phyloP scores from a whole-genome alignment of 2,113 vertebrate species.

The Chamaetylas fuelleborni region DNA sequence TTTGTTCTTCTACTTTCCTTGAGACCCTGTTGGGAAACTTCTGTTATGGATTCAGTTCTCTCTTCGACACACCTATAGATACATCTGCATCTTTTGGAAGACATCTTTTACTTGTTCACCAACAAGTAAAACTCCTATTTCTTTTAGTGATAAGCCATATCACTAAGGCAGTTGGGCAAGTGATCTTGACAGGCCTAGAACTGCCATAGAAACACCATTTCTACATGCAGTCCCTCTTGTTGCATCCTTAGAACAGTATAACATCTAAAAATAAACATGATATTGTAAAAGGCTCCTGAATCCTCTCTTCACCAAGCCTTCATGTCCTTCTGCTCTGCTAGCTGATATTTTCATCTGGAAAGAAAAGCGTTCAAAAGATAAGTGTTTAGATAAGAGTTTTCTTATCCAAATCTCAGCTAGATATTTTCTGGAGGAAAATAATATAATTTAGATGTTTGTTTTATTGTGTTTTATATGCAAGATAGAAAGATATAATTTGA shows the following conservation, averaged over 20 bases:
- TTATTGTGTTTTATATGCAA: neutral
- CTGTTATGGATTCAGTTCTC: neutral
- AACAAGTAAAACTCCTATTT: neutral
- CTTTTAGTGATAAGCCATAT: neutral
- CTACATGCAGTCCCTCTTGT: neutral
- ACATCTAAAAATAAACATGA: neutral
- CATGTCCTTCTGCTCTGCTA: neutral
- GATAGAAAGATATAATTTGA: neutral
- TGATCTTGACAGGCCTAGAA: neutral
- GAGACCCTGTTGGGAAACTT: neutral
- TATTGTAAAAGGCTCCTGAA: neutral
- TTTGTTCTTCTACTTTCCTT: neutral
- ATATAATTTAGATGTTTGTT: neutral
- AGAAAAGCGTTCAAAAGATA: neutral
- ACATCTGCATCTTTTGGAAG: neutral
- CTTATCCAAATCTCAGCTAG: neutral
- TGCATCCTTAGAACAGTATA: neutral
- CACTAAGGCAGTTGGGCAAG: neutral
- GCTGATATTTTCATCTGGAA: neutral
- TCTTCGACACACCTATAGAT: neutral
- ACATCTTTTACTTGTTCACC: neutral
- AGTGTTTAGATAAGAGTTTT: neutral
- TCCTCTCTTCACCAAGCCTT: neutral
- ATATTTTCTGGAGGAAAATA: neutral
- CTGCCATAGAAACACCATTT: accelerated